These are phyloP conservation scores for Eupithecia abbreviata DNA, from an alignment of 2,888 invertebrate genomes.

Conservation along the genomic window DNA sequence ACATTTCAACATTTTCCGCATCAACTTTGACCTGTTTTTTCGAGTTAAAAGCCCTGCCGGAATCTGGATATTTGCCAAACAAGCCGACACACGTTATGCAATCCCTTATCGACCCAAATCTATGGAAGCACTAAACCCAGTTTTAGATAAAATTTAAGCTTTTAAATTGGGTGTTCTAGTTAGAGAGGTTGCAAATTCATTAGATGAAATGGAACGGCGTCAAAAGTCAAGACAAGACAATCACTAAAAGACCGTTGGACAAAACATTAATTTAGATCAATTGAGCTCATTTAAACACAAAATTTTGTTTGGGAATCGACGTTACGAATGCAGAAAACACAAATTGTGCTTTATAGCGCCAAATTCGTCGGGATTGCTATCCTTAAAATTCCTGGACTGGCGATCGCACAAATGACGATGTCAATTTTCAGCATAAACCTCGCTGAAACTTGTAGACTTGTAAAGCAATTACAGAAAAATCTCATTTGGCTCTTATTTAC, in stretches of 20 bases:
- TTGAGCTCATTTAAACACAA: conserved; percentile 16
- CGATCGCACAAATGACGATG: neutral
- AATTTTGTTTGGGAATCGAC: neutral
- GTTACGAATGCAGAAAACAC: neutral
- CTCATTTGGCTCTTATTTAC: conserved; percentile 16
- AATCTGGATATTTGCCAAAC: conserved; percentile 40
- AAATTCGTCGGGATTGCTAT: neutral
- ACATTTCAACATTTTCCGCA: conserved; percentile 15
- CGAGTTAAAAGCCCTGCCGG: conserved; percentile 29
- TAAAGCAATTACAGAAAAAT: conserved; percentile 9
- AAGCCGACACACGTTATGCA: conserved; percentile 38
- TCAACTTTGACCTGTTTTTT: conserved; percentile 19
- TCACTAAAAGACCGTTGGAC: conserved; percentile 38
- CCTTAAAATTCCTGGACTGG: neutral
- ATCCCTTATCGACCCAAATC: conserved; percentile 35
- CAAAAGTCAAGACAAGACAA: conserved; percentile 21
- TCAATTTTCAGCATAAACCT: neutral
- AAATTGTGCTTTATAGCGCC: neutral
- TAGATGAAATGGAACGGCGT: conserved; percentile 29
- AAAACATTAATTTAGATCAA: conserved; percentile 36
- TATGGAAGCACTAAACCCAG: conserved; percentile 8
- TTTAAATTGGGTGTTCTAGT: conserved; percentile 10
- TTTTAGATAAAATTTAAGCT: neutral
- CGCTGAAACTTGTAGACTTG: neutral
- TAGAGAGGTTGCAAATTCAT: conserved; percentile 21